A percentile compares a stretch with the other conserved stretches of the same genome.
Evolutionary conservation across 2,888 invertebrate genomes (phyloP).

Genomic region (Agriopis marginaria): DNA sequence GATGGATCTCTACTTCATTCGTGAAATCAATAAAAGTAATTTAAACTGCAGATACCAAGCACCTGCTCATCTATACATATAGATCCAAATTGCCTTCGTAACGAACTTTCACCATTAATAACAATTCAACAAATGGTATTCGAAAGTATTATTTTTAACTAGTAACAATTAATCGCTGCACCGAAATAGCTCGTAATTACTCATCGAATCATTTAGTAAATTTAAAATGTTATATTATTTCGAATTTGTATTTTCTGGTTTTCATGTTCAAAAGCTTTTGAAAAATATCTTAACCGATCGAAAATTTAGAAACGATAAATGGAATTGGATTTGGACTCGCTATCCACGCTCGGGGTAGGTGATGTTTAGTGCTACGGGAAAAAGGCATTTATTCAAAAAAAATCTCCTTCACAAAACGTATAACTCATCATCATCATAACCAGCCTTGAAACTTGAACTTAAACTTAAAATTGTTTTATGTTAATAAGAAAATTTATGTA

Average conservation of each 20-base stretch:
- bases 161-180: constrained; percentile 15
- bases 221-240: background rate
- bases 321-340: background rate
- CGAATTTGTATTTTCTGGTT: background rate
- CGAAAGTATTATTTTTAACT: constrained; percentile 36
- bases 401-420: too few species aligned
- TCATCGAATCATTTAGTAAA: constrained; percentile 1
- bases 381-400: too few species aligned
- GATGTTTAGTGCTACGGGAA: background rate
- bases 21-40: background rate
- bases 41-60: background rate
- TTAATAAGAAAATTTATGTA: too few species aligned
- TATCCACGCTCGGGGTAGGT: background rate
- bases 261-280: background rate
- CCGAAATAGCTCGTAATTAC: background rate
- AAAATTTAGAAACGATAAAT: background rate
- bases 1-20: too few species aligned
- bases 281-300: background rate
- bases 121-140: constrained; percentile 43
- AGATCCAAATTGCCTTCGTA: constrained; percentile 38
- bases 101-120: constrained; percentile 44
- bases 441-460: too few species aligned
- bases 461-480: too few species aligned
- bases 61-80: constrained; percentile 10
- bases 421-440: too few species aligned